phyloP scores from a whole-genome alignment of 2,888 invertebrate species.

The Ferdinandea cuprea region DNA sequence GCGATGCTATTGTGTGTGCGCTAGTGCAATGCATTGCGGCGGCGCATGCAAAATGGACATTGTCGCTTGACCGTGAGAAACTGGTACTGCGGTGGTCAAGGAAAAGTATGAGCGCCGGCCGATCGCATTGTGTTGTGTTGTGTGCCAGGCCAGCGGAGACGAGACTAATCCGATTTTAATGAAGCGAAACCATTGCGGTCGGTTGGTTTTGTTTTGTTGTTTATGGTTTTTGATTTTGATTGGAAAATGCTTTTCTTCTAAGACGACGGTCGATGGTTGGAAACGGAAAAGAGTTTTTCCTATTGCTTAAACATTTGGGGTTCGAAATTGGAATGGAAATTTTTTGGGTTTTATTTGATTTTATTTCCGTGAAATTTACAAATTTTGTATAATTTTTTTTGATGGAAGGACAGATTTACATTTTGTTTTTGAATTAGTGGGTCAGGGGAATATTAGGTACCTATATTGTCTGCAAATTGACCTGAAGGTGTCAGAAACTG shows the following conservation, averaged over 20 bases:
- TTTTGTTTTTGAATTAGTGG: slow-evolving; percentile 16
- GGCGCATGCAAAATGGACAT: slow-evolving; percentile 69
- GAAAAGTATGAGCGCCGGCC: slow-evolving; percentile 53
- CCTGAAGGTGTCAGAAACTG: neutral
- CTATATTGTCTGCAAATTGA: neutral
- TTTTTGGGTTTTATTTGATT: slow-evolving; percentile 40
- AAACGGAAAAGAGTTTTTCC: slow-evolving; percentile 47
- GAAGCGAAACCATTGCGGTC: slow-evolving; percentile 82
- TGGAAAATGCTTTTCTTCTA: slow-evolving; percentile 51
- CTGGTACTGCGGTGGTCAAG: slow-evolving; percentile 47
- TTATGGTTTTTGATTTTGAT: slow-evolving; percentile 71
- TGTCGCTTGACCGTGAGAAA: slow-evolving; percentile 67
- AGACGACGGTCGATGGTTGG: slow-evolving; percentile 3
- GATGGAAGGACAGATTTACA: slow-evolving; percentile 14
- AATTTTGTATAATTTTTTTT: neutral
- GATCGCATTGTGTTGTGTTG: slow-evolving; percentile 23
- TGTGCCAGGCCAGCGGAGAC: slow-evolving; percentile 74
- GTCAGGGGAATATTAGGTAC: slow-evolving; percentile 18
- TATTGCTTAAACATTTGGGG: no score
- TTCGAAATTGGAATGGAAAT: slow-evolving; percentile 1
- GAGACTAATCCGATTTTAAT: slow-evolving; percentile 82
- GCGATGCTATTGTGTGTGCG: slow-evolving; percentile 31
- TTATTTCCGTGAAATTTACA: slow-evolving; percentile 56
- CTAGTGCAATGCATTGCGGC: slow-evolving; percentile 35
- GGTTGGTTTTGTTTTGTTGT: slow-evolving; percentile 68